These are phyloP conservation scores for Papilio elwesi DNA, from an alignment of 2,888 invertebrate species.

Conservation along the genomic window DNA sequence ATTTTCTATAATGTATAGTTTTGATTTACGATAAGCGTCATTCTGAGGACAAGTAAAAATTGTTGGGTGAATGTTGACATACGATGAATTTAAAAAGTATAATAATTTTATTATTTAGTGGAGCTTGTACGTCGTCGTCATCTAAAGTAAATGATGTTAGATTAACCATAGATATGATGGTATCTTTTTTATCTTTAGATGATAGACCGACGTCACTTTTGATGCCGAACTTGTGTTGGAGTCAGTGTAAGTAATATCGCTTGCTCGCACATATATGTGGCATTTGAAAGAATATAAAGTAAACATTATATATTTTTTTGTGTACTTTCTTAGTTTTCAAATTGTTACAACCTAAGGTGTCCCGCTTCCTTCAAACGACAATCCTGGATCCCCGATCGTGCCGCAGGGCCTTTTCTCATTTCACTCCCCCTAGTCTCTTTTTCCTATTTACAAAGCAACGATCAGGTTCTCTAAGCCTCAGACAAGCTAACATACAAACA, in stretches of 20 bases:
- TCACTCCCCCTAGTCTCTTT: no score
- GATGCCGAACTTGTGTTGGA: slow-evolving; percentile 66
- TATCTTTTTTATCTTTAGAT: slow-evolving; percentile 59
- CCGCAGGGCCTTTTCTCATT: no score
- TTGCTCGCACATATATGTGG: no score
- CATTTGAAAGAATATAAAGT: no score
- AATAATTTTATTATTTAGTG: slow-evolving; percentile 15
- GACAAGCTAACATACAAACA: no score
- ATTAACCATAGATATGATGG: slow-evolving; percentile 39
- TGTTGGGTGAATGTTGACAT: neutral
- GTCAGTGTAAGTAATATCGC: slow-evolving; percentile 57
- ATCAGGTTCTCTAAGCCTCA: no score
- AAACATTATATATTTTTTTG: no score
- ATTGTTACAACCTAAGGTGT: no score
- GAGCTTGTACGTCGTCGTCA: neutral
- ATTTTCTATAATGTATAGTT: neutral
- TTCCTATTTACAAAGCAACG: no score
- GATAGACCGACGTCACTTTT: slow-evolving; percentile 60
- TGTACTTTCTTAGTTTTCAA: no score
- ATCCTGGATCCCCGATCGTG: no score
- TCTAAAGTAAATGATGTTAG: neutral
- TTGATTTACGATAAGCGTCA: neutral
- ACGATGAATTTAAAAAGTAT: slow-evolving; percentile 29
- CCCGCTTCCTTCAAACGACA: no score
- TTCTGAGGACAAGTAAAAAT: neutral